Evolutionary conservation across 2,888 invertebrate species (phyloP).

Genomic region (Gisinianus flammeolus): DNA sequence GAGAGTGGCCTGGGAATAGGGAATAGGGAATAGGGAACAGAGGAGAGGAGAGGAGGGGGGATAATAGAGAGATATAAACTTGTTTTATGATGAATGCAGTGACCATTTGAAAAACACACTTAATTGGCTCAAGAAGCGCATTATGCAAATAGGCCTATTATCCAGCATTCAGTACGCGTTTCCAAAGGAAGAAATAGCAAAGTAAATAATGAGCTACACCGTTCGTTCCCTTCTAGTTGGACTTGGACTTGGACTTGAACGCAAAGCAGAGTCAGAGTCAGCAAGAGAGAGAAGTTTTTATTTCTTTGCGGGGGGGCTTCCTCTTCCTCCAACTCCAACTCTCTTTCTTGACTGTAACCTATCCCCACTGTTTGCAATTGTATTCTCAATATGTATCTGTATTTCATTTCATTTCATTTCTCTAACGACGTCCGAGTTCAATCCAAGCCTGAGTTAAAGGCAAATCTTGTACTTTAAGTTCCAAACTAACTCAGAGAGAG

Average conservation of each 20-base stretch:
- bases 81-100: conserved; percentile 49
- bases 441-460: too few relatives aligned
- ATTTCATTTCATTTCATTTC: background rate
- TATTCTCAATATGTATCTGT: background rate
- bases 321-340: background rate
- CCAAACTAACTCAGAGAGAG: too few relatives aligned
- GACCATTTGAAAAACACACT: conserved; percentile 41
- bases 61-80: conserved; percentile 47
- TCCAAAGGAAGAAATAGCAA: conserved; percentile 32
- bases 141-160: conserved; percentile 49
- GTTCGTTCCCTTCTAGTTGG: too few relatives aligned
- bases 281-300: background rate
- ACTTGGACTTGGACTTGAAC: conserved; percentile 21
- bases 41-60: background rate
- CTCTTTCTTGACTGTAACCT: background rate
- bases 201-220: conserved; percentile 42
- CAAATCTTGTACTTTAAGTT: too few relatives aligned
- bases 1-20: background rate
- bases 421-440: background rate
- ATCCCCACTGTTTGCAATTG: background rate
- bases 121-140: conserved; percentile 46
- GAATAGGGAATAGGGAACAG: too few relatives aligned
- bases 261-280: background rate
- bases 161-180: conserved; percentile 25
- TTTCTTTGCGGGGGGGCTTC: conserved; percentile 28